These are phyloP conservation scores for Stomatorhinus walkeri DNA, from an alignment of 2,797 vertebrate species.

Conservation along the genomic window DNA sequence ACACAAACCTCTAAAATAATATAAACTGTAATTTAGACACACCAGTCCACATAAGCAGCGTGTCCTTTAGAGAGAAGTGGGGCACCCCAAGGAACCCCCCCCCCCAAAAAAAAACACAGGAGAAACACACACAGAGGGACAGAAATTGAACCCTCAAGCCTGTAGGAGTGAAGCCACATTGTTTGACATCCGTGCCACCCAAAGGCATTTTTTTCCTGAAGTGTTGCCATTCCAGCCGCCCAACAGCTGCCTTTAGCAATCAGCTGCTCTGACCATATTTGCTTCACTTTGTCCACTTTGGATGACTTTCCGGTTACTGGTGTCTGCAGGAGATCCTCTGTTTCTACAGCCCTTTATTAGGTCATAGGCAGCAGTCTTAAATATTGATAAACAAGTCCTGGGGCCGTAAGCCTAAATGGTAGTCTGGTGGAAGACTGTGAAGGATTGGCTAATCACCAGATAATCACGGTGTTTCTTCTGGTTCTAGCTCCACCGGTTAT, in stretches of 20 bases:
- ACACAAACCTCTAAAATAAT: not conserved
- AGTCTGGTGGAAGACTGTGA: slow-evolving; percentile 30
- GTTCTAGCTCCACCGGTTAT: slow-evolving; percentile 28
- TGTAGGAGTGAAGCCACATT: not conserved
- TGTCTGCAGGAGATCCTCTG: not conserved
- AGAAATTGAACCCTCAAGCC: not conserved
- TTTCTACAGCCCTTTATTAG: not conserved
- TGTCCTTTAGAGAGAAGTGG: not conserved
- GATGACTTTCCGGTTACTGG: not conserved
- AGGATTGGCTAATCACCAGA: slow-evolving; percentile 41
- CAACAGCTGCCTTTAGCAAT: not conserved
- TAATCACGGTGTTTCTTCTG: slow-evolving; percentile 33
- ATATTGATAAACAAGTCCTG: slow-evolving; percentile 1
- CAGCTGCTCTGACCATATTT: not conserved
- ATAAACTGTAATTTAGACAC: not conserved
- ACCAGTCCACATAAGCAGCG: not conserved
- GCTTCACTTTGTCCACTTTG: not conserved
- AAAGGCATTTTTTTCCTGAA: not conserved
- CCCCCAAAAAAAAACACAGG: not conserved
- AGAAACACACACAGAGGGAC: not conserved
- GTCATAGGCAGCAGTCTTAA: not conserved
- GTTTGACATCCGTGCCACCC: not conserved
- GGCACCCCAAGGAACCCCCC: not conserved
- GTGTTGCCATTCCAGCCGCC: not conserved
- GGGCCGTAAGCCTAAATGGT: slow-evolving; percentile 27